Evolutionary conservation across 2,888 invertebrate genomes (phyloP).

Genomic region (Allophyes oxyacanthae): DNA sequence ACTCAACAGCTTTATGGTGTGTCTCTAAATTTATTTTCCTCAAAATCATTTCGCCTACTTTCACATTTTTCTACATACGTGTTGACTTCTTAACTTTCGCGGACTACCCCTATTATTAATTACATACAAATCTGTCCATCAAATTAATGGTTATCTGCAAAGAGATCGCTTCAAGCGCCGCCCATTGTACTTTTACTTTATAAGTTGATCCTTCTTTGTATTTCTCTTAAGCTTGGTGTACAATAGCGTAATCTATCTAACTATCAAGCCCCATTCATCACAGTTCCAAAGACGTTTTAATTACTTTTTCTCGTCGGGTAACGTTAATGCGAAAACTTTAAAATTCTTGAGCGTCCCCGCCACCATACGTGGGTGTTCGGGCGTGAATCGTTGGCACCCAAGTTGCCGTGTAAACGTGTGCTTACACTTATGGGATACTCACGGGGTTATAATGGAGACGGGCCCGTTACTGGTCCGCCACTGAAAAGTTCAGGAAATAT

Average conservation of each 20-base stretch:
- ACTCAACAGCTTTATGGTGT: too few species aligned
- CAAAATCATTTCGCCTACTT: neutral
- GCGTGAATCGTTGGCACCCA: slow-evolving; percentile 77
- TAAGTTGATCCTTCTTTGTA: too few species aligned
- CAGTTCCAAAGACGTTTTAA: slow-evolving; percentile 60
- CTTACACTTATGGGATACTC: slow-evolving; percentile 63
- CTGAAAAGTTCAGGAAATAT: too few species aligned
- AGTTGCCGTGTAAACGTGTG: slow-evolving; percentile 80
- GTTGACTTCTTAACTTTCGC: too few species aligned
- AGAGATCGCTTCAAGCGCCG: too few species aligned
- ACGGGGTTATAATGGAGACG: slow-evolving; percentile 49
- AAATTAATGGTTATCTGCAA: too few species aligned
- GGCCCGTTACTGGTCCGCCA: slow-evolving; percentile 3
- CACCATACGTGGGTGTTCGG: slow-evolving; percentile 59
- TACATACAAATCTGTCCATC: too few species aligned
- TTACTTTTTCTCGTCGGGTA: slow-evolving; percentile 60
- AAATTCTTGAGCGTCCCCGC: slow-evolving; percentile 65
- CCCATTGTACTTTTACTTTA: too few species aligned
- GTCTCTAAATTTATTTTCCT: too few species aligned
- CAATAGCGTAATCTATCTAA: neutral
- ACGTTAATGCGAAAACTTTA: slow-evolving; percentile 83
- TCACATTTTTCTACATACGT: too few species aligned
- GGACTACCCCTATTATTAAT: too few species aligned
- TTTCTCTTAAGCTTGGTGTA: slow-evolving; percentile 4
- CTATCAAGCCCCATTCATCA: slow-evolving; percentile 43